phyloP scores from a whole-genome alignment of 2,888 invertebrate species.

The Drosophila limbata region DNA sequence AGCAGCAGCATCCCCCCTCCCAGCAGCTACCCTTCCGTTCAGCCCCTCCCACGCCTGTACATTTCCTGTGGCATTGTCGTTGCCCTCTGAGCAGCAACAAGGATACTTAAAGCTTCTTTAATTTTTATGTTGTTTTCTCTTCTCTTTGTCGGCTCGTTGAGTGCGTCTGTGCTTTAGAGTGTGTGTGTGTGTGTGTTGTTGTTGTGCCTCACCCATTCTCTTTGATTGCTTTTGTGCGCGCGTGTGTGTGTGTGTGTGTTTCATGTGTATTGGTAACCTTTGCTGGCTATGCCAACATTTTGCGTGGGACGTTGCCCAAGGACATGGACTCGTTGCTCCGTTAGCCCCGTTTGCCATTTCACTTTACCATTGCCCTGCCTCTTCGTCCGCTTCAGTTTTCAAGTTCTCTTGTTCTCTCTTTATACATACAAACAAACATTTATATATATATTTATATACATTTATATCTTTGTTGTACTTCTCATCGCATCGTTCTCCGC shows the following conservation, averaged over 20 bases:
- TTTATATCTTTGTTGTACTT: conserved; percentile 27
- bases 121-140: conserved; percentile 80
- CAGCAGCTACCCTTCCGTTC: conserved; percentile 15
- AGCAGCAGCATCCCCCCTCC: not conserved
- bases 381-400: conserved; percentile 15
- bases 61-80: conserved; percentile 61
- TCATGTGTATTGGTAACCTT: conserved; percentile 66
- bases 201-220: conserved; percentile 24
- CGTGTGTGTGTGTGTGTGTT: conserved; percentile 25
- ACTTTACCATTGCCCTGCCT: conserved; percentile 48
- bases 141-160: conserved; percentile 68
- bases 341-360: conserved; percentile 60
- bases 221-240: conserved; percentile 22
- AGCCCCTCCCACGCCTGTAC: conserved; percentile 6
- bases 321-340: conserved; percentile 78
- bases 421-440: conserved; percentile 7
- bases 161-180: conserved; percentile 38
- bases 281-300: conserved; percentile 67
- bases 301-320: conserved; percentile 82
- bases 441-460: not conserved
- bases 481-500: conserved; percentile 9
- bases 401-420: conserved; percentile 33
- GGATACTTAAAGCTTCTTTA: conserved; percentile 82
- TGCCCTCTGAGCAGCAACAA: conserved; percentile 57
- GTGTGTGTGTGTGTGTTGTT: conserved; percentile 26